Evolutionary conservation across 23 tunicate species (phyloP).

Genomic region (Oikopleura dioica): DNA sequence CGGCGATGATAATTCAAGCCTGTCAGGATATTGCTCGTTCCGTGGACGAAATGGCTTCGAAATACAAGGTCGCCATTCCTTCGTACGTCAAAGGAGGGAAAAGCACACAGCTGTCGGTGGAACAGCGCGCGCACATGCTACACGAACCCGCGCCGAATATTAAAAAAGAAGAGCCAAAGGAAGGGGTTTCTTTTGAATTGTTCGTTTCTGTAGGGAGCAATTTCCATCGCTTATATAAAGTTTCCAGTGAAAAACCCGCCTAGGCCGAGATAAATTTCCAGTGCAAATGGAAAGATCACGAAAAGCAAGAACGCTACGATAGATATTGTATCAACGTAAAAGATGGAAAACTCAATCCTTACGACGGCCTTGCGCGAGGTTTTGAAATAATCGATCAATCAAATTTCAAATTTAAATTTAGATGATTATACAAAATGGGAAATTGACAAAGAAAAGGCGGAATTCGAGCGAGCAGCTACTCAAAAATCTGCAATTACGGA

Average conservation of each 20-base stretch:
- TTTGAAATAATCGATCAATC: too few relatives aligned
- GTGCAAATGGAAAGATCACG: conserved; percentile 21
- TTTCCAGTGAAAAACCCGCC: too few relatives aligned
- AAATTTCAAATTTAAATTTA: too few relatives aligned
- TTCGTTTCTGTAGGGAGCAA: neutral
- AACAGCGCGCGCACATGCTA: neutral
- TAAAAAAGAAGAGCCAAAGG: neutral
- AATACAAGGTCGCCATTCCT: neutral
- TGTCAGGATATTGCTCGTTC: neutral
- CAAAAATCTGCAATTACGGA: conserved; percentile 18
- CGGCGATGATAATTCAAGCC: neutral
- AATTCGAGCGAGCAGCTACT: conserved; percentile 22
- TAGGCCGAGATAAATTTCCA: too few relatives aligned
- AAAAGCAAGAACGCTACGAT: conserved; percentile 40
- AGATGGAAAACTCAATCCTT: conserved; percentile 19
- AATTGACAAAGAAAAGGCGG: conserved; percentile 35
- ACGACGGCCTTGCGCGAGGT: neutral
- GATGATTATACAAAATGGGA: conserved; percentile 55
- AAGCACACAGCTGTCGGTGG: neutral
- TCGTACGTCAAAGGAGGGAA: neutral
- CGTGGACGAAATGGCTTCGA: neutral
- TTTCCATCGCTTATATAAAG: neutral
- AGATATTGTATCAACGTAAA: conserved; percentile 27
- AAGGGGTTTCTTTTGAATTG: too few relatives aligned
- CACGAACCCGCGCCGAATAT: neutral